These are phyloP conservation scores for Gymnocheta viridis DNA, from an alignment of 2,888 invertebrate species.

Conservation along the genomic window DNA sequence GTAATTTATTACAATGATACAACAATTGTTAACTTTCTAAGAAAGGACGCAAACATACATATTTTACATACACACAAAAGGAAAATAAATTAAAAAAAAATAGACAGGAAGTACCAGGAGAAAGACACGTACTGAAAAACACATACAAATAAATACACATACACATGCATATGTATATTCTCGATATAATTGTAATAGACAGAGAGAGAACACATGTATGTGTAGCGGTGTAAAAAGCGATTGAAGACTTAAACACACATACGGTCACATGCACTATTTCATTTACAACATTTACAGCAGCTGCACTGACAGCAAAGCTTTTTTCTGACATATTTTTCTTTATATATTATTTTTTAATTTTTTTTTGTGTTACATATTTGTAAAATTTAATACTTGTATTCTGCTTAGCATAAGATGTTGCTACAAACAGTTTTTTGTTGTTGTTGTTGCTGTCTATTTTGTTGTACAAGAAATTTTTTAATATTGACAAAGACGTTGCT, in stretches of 20 bases:
- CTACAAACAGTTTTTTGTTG: not conserved
- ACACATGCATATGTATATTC: not conserved
- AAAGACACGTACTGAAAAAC: not conserved
- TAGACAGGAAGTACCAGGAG: constrained; percentile 8
- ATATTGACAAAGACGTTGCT: not conserved
- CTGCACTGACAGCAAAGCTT: constrained; percentile 38
- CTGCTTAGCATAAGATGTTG: constrained; percentile 24
- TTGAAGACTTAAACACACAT: not conserved
- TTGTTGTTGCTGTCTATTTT: not conserved
- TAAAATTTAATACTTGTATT: constrained; percentile 25
- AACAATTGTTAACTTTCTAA: constrained; percentile 55
- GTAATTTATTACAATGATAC: constrained; percentile 53
- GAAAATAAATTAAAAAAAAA: constrained; percentile 21
- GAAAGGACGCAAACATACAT: not conserved
- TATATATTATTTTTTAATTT: not conserved
- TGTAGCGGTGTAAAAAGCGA: not conserved
- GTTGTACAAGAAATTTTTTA: not conserved
- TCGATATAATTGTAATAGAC: not conserved
- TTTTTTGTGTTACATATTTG: constrained; percentile 27
- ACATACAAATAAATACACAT: not conserved
- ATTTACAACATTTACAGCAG: constrained; percentile 42
- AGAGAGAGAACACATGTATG: not conserved
- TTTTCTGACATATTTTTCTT: not conserved
- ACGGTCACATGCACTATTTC: constrained; percentile 41
- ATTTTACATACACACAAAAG: not conserved